A percentile compares a stretch with the other conserved stretches of the same genome.
phyloP scores from a whole-genome alignment of 2,888 invertebrate species.

The Dendrolimus pini region DNA sequence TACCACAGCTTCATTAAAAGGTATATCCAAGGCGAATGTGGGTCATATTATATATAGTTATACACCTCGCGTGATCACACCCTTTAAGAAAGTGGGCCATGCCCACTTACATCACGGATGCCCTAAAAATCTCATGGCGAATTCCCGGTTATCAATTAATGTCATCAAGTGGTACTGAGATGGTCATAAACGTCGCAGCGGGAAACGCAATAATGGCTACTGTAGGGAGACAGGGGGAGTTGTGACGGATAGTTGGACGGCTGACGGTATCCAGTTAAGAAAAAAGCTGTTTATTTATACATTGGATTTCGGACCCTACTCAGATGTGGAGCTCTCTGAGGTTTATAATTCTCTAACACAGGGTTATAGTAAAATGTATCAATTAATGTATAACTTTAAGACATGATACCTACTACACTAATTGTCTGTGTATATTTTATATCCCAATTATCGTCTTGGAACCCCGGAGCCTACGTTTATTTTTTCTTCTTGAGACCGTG shows the following conservation, averaged over 20 bases:
- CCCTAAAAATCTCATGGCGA: background rate
- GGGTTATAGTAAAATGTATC: too few species aligned
- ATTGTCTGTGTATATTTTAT: too few species aligned
- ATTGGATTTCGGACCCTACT: too few species aligned
- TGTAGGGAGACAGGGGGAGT: conserved; percentile 1
- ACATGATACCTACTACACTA: too few species aligned
- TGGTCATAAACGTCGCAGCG: conserved; percentile 9
- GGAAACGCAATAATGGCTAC: conserved; percentile 8
- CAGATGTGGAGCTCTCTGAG: too few species aligned
- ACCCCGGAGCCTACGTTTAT: too few species aligned
- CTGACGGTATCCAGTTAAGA: background rate
- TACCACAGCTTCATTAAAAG: too few species aligned
- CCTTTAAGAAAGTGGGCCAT: background rate
- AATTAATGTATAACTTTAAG: too few species aligned
- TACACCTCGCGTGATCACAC: background rate
- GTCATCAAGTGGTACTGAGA: conserved; percentile 4
- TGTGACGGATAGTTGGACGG: background rate
- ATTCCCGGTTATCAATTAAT: conserved; percentile 8
- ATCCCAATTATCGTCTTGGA: too few species aligned
- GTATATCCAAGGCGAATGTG: background rate
- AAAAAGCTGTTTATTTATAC: too few species aligned
- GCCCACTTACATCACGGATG: background rate
- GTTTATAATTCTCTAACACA: too few species aligned
- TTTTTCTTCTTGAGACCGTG: too few species aligned
- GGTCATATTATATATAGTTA: background rate